These are phyloP conservation scores for Zeuzera pyrina DNA, from an alignment of 2,888 invertebrate species.

Conservation along the genomic window DNA sequence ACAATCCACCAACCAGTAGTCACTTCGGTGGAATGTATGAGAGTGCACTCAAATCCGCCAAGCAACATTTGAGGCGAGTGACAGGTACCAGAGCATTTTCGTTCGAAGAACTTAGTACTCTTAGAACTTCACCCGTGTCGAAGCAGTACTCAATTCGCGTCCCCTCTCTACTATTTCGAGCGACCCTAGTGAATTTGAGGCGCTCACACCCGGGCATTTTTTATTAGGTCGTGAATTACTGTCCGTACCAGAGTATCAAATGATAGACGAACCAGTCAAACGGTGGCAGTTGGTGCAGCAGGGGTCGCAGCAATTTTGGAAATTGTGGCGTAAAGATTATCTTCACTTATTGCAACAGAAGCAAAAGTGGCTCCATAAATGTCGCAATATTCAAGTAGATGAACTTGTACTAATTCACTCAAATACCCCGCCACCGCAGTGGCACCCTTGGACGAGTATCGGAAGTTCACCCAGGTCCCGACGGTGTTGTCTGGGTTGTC, in stretches of 20 bases:
- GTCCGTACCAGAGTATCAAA: slow-evolving; percentile 11
- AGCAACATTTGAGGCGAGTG: slow-evolving; percentile 1
- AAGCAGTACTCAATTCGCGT: slow-evolving; percentile 1
- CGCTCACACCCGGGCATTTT: slow-evolving; percentile 15
- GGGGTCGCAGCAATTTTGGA: slow-evolving; percentile 12
- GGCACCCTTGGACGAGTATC: not conserved
- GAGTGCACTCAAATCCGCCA: slow-evolving; percentile 4
- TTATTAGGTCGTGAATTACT: slow-evolving; percentile 10
- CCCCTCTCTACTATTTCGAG: slow-evolving; percentile 3
- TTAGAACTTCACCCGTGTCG: no score
- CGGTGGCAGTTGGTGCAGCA: slow-evolving; percentile 11
- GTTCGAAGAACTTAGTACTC: no score
- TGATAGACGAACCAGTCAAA: slow-evolving; percentile 5
- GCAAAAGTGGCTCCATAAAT: no score
- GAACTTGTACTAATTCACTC: no score
- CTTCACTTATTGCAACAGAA: no score
- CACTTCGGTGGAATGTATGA: no score
- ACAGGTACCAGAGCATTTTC: slow-evolving; percentile 3
- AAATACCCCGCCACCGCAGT: not conserved
- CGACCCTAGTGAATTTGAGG: slow-evolving; percentile 2
- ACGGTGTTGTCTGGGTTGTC: not conserved
- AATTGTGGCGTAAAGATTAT: slow-evolving; percentile 11
- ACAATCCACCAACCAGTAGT: no score
- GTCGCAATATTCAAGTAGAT: no score
- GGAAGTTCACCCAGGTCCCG: not conserved